Base-by-base conservation (phyloP, 2,888 invertebrate species). In the Clistopyga incitator region DNA sequence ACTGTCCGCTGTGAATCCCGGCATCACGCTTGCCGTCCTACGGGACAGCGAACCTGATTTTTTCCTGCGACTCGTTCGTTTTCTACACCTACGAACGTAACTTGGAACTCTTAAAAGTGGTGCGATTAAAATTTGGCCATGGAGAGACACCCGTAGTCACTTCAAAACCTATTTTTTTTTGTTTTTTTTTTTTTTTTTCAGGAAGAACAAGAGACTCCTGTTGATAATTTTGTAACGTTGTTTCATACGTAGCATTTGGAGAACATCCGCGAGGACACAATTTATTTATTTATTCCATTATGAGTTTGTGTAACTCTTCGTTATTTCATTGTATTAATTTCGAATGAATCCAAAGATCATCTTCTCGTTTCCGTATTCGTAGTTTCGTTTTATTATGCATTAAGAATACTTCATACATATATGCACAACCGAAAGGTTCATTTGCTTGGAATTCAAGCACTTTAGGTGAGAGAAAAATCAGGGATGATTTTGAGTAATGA, bases 1-100 rank as follows among this genome's bases (percentile, higher is more conserved):
- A 78, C 76, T 82, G 76, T 78, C 79, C 84, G 88, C 87, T 90
- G 74, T 87, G 79, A 90, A 91, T 85, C 89, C 91, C 68, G 91
- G 87, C 88, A 91, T 86, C 50, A 91, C 90, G 88, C 89, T 92
- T 86, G 91, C 88, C 89, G 93, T 92, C 90, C 93, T 92, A 85
- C 89, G 90, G 88, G 91, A 91, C 89, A 90, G 87, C 90, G 92
- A 90, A 91, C 90, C 91, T 90, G 90, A 89, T 89, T 91, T 91
- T 89, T 92, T 92, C 88, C 92, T 90, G 87, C 92, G 92, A 90
- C 91, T 92, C 88, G 87, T 84, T 89, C 91, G 91, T 86, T 91
- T 90, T 88, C 90, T 92, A 90, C 91, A 91, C 90, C 91, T 91
- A 90, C 86, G 88, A 87, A 88, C 86, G 89, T 88, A 89, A 91